Base-by-base conservation (phyloP, 2,797 vertebrate species). In the Pempheris klunzingeri region DNA sequence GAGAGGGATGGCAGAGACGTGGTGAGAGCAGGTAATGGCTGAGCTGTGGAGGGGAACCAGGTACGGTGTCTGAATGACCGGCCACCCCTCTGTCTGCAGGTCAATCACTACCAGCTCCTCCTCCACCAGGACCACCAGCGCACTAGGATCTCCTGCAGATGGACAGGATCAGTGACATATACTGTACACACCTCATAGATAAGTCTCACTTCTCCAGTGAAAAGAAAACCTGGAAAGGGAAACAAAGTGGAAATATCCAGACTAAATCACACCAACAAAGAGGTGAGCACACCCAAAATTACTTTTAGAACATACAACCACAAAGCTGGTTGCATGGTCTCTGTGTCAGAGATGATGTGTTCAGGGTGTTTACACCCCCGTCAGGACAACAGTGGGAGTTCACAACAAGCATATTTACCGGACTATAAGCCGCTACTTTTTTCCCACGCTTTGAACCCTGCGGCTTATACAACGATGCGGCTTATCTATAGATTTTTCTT, bases 21-120 rank as follows among this genome's bases (percentile, higher is more conserved):
- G 98, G 86, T 99, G 96, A 3, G 98, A 99, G 90, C 98, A 99
- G 72, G 98, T 99, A 92, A 99, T 99, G 80, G 98, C 98, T 0
- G 98, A 99, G 81, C 98, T 98, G 92, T 99, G 98, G 34, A 99
- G 96, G 10, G 98, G 97, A 17, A 97, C 96, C 92, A 99, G 94
- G 93, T 99, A 99, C 0, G 98, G 98, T 0, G 96, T 96, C 87
- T 97, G 97, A 47, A 99, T 95, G 8, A 96, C 95, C 0, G 97
- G 98, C 98, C 98, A 99, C 77, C 96, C 96, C 0, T 96, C 90
- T 0, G 96, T 95, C 92, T 94, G 93, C 82, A 99, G 84, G 93
- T 99, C 98, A 1, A 99, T 96, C 58, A 97, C 97, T 26, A 99
- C 97, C 55, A 99, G 92, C 82, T 99, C 98, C 89, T 99, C 98